These are phyloP conservation scores for Ceratina australensis DNA, from an alignment of 1,140 invertebrate genomes.

Conservation along the genomic window DNA sequence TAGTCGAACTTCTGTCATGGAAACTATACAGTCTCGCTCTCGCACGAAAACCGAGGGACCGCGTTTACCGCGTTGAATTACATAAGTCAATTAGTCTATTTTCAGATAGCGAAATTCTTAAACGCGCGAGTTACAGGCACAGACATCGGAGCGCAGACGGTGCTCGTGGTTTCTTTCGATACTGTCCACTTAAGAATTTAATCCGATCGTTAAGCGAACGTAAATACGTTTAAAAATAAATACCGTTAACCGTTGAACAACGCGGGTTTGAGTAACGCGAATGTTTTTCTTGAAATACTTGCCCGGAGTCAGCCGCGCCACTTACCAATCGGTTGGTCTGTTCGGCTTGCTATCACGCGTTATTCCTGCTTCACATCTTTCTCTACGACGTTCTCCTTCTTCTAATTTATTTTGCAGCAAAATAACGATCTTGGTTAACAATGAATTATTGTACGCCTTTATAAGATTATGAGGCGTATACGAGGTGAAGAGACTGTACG, in stretches of 20 bases:
- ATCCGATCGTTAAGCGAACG: background rate
- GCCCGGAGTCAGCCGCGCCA: no score
- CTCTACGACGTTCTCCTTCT: no score
- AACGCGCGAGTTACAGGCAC: conserved; percentile 30
- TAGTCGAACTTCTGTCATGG: background rate
- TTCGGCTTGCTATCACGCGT: no score
- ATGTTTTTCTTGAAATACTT: no score
- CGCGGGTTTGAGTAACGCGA: no score
- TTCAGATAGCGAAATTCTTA: conserved; percentile 50
- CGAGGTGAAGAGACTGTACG: no score
- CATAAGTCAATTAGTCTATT: conserved; percentile 53
- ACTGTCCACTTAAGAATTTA: background rate
- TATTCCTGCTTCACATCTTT: no score
- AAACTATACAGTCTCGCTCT: conserved; percentile 2
- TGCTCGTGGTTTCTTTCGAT: conserved; percentile 21
- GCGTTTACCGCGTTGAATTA: conserved; percentile 38
- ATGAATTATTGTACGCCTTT: background rate
- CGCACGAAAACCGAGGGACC: conserved; percentile 17
- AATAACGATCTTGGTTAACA: no score
- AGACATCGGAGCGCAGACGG: background rate
- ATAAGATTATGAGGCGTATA: background rate
- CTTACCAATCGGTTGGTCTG: no score
- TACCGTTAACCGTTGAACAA: no score
- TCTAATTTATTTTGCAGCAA: no score
- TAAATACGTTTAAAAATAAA: background rate